Conservation (phyloP, 2,888 invertebrate species). For the Strigamia crassipes region DNA sequence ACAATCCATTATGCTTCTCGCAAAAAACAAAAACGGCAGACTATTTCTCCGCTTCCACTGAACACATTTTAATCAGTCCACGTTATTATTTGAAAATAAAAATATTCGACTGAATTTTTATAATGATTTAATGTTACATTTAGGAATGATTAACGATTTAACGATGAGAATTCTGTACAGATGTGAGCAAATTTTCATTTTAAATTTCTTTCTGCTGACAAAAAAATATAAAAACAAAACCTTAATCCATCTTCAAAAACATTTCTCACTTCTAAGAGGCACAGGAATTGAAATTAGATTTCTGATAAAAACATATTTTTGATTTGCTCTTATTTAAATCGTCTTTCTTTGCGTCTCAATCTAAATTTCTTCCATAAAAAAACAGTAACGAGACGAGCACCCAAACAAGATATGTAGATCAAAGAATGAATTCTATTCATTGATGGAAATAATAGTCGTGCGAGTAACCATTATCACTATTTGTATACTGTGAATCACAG, state of each 20-base stretch:
- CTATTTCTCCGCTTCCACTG: too few species aligned
- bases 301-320: neutral
- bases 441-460: neutral
- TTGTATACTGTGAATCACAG: neutral
- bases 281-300: neutral
- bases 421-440: neutral
- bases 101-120: too few species aligned
- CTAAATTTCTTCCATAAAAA: neutral
- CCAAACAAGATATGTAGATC: neutral
- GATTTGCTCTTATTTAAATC: neutral
- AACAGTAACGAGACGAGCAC: neutral
- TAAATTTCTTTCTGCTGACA: neutral
- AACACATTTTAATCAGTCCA: too few species aligned
- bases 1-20: too few species aligned
- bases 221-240: neutral
- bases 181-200: neutral
- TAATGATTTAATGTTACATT: too few species aligned
- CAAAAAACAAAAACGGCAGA: too few species aligned
- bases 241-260: neutral
- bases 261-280: neutral
- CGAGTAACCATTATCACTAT: neutral
- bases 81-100: too few species aligned
- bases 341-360: neutral
- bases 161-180: neutral
- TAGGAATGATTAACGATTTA: too few species aligned